phyloP scores from a whole-genome alignment of 1,140 invertebrate species.

The Mizuhopecten yessoensis region DNA sequence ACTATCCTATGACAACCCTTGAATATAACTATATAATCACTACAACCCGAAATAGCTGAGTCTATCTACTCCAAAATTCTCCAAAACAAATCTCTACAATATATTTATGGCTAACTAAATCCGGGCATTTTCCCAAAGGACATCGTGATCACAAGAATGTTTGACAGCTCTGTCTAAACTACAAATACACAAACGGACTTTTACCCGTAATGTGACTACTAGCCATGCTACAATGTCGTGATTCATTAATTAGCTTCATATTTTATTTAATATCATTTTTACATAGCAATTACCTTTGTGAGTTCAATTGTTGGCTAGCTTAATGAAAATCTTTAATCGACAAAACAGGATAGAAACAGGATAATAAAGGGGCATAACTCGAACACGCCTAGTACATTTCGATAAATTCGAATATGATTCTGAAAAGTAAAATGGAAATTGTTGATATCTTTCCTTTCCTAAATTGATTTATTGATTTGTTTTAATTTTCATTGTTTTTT shows the following conservation, averaged over 20 bases:
- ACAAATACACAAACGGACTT: background rate
- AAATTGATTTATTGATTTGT: too few species aligned
- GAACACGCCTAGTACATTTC: background rate
- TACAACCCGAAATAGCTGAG: background rate
- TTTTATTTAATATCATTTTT: too few species aligned
- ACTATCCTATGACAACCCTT: slow-evolving; percentile 34
- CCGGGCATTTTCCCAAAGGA: slow-evolving; percentile 31
- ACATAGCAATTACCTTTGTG: too few species aligned
- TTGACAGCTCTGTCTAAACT: background rate
- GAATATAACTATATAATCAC: slow-evolving; percentile 28
- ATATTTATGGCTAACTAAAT: background rate
- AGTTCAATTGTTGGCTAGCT: too few species aligned
- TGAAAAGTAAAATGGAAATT: too few species aligned
- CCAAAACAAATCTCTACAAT: slow-evolving; percentile 19
- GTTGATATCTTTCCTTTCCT: too few species aligned
- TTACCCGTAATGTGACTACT: background rate
- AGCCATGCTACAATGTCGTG: too few species aligned
- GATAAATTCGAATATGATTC: too few species aligned
- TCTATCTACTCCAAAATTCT: slow-evolving; percentile 6
- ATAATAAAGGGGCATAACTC: background rate
- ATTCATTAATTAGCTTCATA: too few species aligned
- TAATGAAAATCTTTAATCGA: too few species aligned
- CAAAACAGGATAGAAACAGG: too few species aligned
- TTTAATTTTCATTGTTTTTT: too few species aligned
- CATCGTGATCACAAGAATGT: slow-evolving; percentile 20